Conservation (phyloP, 2,888 invertebrate genomes). For the Diadromus collaris region DNA sequence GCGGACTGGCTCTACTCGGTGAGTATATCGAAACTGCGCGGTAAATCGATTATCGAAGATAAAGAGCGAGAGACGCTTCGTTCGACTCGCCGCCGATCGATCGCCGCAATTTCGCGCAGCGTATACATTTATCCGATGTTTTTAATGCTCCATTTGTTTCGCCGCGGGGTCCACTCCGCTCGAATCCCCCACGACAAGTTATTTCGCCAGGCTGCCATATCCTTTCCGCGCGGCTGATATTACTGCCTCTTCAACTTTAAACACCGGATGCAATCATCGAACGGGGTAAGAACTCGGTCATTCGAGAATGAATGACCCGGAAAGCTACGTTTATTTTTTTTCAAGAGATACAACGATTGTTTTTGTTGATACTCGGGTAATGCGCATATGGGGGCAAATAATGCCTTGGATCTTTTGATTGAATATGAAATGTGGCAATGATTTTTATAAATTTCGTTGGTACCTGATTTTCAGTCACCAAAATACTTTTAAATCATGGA, state of each 20-base stretch:
- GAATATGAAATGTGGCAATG: not conserved
- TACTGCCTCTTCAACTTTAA: slow-evolving; percentile 38
- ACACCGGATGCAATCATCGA: slow-evolving; percentile 54
- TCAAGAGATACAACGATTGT: not conserved
- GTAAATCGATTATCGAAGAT: slow-evolving; percentile 64
- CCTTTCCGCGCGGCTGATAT: slow-evolving; percentile 57
- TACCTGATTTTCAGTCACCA: too few relatives aligned
- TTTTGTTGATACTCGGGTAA: not conserved
- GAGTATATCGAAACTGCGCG: slow-evolving; percentile 60
- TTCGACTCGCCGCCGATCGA: slow-evolving; percentile 65
- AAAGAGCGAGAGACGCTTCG: slow-evolving; percentile 47
- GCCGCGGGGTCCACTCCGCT: slow-evolving; percentile 62
- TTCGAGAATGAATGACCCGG: slow-evolving; percentile 32
- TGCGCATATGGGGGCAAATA: not conserved
- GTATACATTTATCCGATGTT: slow-evolving; percentile 67
- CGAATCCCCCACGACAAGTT: slow-evolving; percentile 12
- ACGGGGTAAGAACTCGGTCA: slow-evolving; percentile 31
- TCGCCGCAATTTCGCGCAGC: slow-evolving; percentile 66
- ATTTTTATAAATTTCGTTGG: not conserved
- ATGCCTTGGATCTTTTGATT: not conserved
- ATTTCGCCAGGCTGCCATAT: not conserved
- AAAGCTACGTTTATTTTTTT: slow-evolving; percentile 11
- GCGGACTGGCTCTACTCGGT: slow-evolving; percentile 41
- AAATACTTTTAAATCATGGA: too few relatives aligned
- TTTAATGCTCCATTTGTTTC: slow-evolving; percentile 72